phyloP scores from a whole-genome alignment of 2,113 vertebrate genomes.

The Poeciliopsis occidentalis region DNA sequence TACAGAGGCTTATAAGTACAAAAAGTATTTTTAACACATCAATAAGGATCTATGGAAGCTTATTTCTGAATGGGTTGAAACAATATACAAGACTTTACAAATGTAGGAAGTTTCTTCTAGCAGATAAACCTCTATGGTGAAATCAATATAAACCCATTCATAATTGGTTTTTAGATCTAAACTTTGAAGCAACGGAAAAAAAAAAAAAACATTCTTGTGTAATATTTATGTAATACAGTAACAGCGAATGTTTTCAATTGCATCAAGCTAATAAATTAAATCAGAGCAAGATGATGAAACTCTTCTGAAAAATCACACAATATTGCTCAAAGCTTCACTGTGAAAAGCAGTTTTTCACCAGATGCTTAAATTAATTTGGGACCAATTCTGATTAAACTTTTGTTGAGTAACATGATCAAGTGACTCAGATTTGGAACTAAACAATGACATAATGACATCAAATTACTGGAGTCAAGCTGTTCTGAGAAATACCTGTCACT shows the following conservation, averaged over 20 bases:
- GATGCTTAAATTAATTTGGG: constrained; percentile 53
- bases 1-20: not conserved
- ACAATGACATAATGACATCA: constrained; percentile 35
- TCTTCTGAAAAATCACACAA: not conserved
- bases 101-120: not conserved
- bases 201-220: not conserved
- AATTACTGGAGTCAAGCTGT: constrained; percentile 23
- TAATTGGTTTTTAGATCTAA: not conserved
- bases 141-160: not conserved
- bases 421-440: constrained; percentile 23
- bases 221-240: not conserved
- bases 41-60: no score
- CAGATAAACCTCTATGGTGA: not conserved
- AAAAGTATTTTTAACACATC: not conserved
- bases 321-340: constrained; percentile 4
- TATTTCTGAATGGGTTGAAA: no score
- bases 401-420: constrained; percentile 33
- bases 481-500: not conserved
- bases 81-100: not conserved
- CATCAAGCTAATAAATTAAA: constrained; percentile 18
- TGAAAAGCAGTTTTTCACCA: constrained; percentile 26
- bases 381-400: constrained; percentile 33
- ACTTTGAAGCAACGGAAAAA: not conserved
- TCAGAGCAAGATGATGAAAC: constrained; percentile 18
- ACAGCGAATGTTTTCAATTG: not conserved